A percentile compares a stretch with the other conserved stretches of the same genome.
phyloP scores from a whole-genome alignment of 2,797 vertebrate genomes.

The Sebastes matsubarae region DNA sequence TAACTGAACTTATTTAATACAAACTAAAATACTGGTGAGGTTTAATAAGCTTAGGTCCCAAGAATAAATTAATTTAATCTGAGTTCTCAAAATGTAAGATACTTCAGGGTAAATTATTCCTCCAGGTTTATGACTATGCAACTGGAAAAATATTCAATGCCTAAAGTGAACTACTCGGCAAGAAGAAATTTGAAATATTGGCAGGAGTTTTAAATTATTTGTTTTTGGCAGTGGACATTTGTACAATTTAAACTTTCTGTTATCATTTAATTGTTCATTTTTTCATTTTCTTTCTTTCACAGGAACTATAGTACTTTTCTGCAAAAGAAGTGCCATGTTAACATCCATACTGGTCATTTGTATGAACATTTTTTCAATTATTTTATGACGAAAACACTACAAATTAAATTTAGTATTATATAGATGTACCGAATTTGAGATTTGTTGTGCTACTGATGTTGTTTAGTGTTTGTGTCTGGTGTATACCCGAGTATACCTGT shows the following conservation, averaged over 20 bases:
- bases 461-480: neutral
- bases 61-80: neutral
- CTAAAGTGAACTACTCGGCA: neutral
- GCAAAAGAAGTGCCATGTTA: neutral
- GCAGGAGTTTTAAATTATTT: neutral
- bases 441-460: slow-evolving; percentile 37
- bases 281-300: neutral
- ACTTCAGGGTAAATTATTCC: neutral
- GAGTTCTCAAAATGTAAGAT: neutral
- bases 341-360: neutral
- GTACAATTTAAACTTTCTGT: neutral
- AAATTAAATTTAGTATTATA: neutral
- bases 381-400: slow-evolving; percentile 23
- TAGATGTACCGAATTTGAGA: slow-evolving; percentile 32
- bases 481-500: neutral
- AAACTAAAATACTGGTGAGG: neutral
- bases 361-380: neutral
- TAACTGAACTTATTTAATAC: neutral
- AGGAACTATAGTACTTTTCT: neutral
- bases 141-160: neutral
- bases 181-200: neutral
- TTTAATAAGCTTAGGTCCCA: neutral
- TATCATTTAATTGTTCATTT: slow-evolving; percentile 29
- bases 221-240: slow-evolving; percentile 50
- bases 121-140: neutral